These are phyloP conservation scores for Cryptocephalus primarius DNA, from an alignment of 2,888 invertebrate species.

Conservation along the genomic window DNA sequence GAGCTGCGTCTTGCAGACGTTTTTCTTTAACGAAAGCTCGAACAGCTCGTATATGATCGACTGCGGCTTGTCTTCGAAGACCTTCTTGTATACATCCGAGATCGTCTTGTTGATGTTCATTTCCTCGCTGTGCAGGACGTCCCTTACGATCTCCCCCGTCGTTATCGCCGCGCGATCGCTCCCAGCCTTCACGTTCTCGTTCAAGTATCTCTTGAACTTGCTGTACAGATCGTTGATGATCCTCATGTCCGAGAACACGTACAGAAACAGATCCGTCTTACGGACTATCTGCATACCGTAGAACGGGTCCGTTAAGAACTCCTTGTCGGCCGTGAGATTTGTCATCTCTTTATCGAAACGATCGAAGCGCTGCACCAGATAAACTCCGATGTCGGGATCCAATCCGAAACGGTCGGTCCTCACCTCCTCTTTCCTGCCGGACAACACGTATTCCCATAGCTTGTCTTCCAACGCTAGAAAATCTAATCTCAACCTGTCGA, in stretches of 20 bases:
- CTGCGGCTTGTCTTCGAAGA: slow-evolving; percentile 7
- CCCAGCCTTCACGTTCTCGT: slow-evolving; percentile 2
- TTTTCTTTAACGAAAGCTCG: slow-evolving; percentile 2
- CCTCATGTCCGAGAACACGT: slow-evolving; percentile 14
- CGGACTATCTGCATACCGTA: slow-evolving; percentile 13
- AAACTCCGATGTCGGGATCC: too few species aligned
- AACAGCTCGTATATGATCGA: slow-evolving; percentile 11
- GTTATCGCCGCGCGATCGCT: slow-evolving; percentile 1
- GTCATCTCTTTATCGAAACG: too few species aligned
- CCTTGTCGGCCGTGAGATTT: too few species aligned
- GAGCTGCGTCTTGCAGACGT: slow-evolving; percentile 36
- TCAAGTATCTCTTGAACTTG: slow-evolving; percentile 14
- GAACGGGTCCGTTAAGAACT: slow-evolving; percentile 6
- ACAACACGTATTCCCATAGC: slow-evolving; percentile 11
- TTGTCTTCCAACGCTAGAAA: slow-evolving; percentile 12
- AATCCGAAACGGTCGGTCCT: not conserved
- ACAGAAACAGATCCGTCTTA: slow-evolving; percentile 11
- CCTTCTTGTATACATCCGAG: slow-evolving; percentile 9
- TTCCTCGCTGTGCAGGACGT: slow-evolving; percentile 14
- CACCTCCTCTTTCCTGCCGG: not conserved
- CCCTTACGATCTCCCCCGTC: slow-evolving; percentile 11
- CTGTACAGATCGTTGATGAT: slow-evolving; percentile 14
- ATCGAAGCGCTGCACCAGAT: too few species aligned
- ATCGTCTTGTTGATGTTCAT: slow-evolving; percentile 15
- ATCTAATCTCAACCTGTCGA: slow-evolving; percentile 11